Conservation (phyloP, 37 sponge, comb jelly and placozoan genomes). For the Hexactinellida sp. region DNA sequence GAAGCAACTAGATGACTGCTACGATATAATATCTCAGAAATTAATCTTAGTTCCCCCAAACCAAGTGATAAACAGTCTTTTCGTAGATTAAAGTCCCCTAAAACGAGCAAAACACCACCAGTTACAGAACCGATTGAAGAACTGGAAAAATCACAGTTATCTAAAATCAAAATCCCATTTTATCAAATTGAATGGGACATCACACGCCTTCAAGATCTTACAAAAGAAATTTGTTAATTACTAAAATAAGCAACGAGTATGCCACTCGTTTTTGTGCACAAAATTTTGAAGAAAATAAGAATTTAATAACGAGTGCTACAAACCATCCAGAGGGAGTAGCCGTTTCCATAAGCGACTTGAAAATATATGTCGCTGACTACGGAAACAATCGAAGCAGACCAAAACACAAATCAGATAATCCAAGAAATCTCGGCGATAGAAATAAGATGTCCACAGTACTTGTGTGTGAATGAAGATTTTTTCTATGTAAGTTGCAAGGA, state of each 20-base stretch:
- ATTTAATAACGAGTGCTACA: not conserved
- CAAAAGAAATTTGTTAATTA: not conserved
- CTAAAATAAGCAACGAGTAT: not conserved
- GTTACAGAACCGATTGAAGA: not conserved
- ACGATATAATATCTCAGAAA: not conserved
- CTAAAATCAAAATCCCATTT: not conserved
- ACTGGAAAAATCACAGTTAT: not conserved
- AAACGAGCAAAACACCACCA: no score
- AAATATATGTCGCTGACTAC: not conserved
- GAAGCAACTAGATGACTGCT: not conserved
- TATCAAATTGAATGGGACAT: not conserved
- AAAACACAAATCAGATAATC: not conserved
- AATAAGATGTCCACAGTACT: not conserved
- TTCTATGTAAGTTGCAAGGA: no score
- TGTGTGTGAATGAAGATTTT: not conserved
- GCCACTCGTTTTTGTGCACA: not conserved
- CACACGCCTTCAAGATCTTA: not conserved
- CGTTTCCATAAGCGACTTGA: not conserved
- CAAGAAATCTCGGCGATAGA: not conserved
- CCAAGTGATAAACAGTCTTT: not conserved
- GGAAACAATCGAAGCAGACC: not conserved
- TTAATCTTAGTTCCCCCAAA: not conserved
- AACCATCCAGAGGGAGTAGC: not conserved
- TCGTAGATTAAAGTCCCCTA: not conserved
- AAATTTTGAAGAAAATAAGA: not conserved